Conservation (phyloP, 1,140 invertebrate genomes). For the Megathymus violae region DNA sequence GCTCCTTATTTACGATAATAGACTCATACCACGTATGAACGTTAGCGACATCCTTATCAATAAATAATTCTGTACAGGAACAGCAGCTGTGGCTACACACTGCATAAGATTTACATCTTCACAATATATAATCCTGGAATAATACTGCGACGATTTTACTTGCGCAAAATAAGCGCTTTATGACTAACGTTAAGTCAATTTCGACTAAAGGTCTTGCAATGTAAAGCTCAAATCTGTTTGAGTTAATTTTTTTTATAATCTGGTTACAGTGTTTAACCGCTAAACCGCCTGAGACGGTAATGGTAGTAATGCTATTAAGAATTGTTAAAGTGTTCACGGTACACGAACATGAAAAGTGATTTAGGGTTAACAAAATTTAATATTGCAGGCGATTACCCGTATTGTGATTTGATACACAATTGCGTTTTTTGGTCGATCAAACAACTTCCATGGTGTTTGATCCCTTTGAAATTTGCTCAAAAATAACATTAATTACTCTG, state of each 20-base stretch:
- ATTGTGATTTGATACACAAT: not conserved
- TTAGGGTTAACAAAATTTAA: not conserved
- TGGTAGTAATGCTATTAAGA: constrained; percentile 21
- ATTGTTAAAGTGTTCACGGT: constrained; percentile 21
- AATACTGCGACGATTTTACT: constrained; percentile 3
- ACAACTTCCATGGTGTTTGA: not conserved
- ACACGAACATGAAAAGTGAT: constrained; percentile 13
- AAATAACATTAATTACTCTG: too few species aligned
- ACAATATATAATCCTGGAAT: constrained; percentile 7
- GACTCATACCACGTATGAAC: too few species aligned
- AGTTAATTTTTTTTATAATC: constrained; percentile 18
- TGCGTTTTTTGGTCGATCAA: not conserved
- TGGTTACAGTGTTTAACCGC: constrained; percentile 27
- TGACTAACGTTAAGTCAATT: not conserved
- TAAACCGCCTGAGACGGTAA: constrained; percentile 29
- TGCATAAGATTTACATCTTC: constrained; percentile 9
- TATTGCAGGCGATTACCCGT: not conserved
- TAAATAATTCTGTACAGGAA: not conserved
- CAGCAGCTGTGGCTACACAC: not conserved
- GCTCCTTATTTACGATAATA: too few species aligned
- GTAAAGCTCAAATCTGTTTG: not conserved
- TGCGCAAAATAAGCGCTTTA: constrained; percentile 21
- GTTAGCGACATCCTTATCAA: not conserved
- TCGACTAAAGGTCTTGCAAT: not conserved
- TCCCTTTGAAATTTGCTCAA: not conserved